These are phyloP conservation scores for Cherax quadricarinatus DNA, from an alignment of 1,140 invertebrate species.

Conservation along the genomic window DNA sequence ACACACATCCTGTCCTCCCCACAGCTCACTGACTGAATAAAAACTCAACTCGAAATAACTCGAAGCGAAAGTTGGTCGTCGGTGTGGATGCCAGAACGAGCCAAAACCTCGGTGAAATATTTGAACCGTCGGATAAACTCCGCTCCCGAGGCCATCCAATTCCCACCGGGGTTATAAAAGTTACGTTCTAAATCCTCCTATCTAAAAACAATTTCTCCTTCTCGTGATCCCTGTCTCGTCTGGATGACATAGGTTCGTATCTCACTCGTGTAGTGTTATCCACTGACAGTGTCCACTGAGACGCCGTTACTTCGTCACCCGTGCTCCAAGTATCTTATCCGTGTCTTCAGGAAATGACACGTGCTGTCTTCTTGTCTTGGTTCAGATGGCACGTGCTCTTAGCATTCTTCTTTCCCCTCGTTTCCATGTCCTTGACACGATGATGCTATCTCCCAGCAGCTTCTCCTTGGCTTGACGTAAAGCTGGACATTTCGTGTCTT, in stretches of 20 bases:
- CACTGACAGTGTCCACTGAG: background rate
- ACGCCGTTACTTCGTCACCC: background rate
- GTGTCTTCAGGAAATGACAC: too few relatives aligned
- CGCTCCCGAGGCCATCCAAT: conserved; percentile 2
- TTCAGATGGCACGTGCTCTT: too few relatives aligned
- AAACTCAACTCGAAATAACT: background rate
- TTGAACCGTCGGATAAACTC: background rate
- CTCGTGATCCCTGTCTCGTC: background rate
- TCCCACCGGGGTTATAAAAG: conserved; percentile 19
- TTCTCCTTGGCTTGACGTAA: too few relatives aligned
- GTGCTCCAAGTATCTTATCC: too few relatives aligned
- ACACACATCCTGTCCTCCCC: background rate
- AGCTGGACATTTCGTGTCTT: too few relatives aligned
- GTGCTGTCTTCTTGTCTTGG: too few relatives aligned
- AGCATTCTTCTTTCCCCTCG: too few relatives aligned
- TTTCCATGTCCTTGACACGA: too few relatives aligned
- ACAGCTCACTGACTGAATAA: background rate
- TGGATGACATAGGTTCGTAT: background rate
- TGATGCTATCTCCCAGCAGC: too few relatives aligned
- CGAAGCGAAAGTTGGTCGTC: background rate
- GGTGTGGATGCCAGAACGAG: background rate
- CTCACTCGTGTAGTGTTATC: background rate
- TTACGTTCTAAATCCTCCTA: conserved; percentile 14
- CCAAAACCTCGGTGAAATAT: background rate
- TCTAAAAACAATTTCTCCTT: conserved; percentile 20